A percentile compares a stretch with the other conserved stretches of the same genome.
These are phyloP conservation scores for Odocoileus hemionus DNA, from an alignment of 2,113 vertebrate genomes.

Conservation along the genomic window DNA sequence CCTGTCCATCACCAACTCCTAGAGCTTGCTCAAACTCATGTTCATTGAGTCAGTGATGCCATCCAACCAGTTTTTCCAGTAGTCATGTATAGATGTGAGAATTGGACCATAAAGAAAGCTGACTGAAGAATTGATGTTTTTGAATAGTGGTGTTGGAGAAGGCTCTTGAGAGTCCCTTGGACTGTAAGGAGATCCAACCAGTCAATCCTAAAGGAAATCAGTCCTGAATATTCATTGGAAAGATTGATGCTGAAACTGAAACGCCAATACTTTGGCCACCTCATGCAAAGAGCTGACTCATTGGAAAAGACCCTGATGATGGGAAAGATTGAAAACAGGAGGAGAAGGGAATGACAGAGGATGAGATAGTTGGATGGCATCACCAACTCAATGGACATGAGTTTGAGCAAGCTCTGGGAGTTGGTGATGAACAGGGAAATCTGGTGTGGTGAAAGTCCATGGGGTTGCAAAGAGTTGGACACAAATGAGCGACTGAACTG, in stretches of 20 bases:
- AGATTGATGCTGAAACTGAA: background rate
- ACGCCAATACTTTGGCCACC: background rate
- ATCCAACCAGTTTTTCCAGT: too few species aligned
- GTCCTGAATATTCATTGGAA: background rate
- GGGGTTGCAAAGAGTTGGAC: background rate
- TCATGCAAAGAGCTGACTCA: background rate
- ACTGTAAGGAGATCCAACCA: background rate
- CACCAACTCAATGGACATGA: too few species aligned
- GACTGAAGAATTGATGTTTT: too few species aligned
- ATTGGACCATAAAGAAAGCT: too few species aligned
- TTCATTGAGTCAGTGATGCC: too few species aligned
- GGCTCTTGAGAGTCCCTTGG: background rate
- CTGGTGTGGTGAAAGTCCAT: background rate
- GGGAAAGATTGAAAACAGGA: background rate
- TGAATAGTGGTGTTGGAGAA: too few species aligned
- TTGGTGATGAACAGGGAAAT: background rate
- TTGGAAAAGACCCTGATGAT: background rate
- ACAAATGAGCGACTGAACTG: background rate
- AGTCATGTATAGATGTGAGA: too few species aligned
- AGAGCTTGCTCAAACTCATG: too few species aligned
- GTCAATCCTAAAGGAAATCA: background rate
- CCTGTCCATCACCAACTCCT: too few species aligned
- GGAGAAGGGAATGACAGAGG: background rate
- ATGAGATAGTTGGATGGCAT: background rate
- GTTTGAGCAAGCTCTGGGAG: too few species aligned